These are phyloP conservation scores for Caenorhabditis panamensis DNA, from an alignment of 2,888 invertebrate species.

Conservation along the genomic window DNA sequence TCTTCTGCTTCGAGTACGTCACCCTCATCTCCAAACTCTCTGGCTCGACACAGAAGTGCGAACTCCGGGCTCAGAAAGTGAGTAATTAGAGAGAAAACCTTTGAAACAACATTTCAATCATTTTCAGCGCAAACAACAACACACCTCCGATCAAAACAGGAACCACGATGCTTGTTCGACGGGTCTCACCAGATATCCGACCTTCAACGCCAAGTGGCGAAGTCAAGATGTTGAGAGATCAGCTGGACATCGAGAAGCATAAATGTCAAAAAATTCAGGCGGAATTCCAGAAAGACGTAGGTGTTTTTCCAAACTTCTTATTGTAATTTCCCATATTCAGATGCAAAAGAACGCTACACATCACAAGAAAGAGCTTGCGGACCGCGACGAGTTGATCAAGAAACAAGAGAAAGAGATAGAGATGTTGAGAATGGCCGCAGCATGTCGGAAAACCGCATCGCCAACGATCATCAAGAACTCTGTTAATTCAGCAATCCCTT, in stretches of 20 bases:
- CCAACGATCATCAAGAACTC: not conserved
- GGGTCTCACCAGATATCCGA: constrained; percentile 11
- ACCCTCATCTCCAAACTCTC: constrained; percentile 21
- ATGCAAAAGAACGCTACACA: constrained; percentile 14
- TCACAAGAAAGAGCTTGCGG: constrained; percentile 10
- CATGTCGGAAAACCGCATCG: constrained; percentile 7
- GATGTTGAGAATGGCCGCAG: constrained; percentile 23
- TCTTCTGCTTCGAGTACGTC: not conserved
- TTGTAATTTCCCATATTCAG: constrained; percentile 9
- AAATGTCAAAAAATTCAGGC: constrained; percentile 26
- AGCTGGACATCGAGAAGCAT: constrained; percentile 51
- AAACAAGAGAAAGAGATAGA: constrained; percentile 38
- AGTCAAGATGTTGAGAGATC: constrained; percentile 51
- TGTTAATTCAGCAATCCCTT: not conserved
- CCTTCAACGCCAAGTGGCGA: constrained; percentile 53
- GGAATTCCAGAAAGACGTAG: constrained; percentile 46
- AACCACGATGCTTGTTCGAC: not conserved
- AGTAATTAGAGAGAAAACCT: not conserved
- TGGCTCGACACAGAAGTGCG: constrained; percentile 39
- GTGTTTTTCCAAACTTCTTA: constrained; percentile 2
- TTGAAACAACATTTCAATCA: not conserved
- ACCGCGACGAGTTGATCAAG: not conserved
- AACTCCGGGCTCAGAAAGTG: constrained; percentile 45
- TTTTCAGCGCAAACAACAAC: constrained; percentile 4
- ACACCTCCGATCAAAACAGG: constrained; percentile 8